Evolutionary conservation across 2,797 vertebrate species (phyloP).

Genomic region (Mormyrops boulengeri): DNA sequence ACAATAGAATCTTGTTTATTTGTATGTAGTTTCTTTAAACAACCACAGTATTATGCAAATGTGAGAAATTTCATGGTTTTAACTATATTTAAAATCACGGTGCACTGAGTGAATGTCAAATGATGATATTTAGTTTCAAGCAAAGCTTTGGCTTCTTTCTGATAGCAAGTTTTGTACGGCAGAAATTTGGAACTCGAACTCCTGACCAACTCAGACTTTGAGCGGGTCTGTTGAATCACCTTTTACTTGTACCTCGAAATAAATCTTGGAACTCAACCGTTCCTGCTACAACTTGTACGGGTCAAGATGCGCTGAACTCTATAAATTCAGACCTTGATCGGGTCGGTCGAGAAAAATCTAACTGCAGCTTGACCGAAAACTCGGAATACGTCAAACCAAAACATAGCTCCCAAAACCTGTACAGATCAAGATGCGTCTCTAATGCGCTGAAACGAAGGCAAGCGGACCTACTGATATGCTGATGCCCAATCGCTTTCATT

Average conservation of each 20-base stretch:
- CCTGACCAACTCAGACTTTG: not conserved
- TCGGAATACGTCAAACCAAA: not conserved
- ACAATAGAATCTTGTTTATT: not conserved
- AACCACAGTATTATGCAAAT: not conserved
- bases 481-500: not conserved
- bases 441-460: not conserved
- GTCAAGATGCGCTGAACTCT: not conserved
- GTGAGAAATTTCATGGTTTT: not conserved
- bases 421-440: not conserved
- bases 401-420: not conserved
- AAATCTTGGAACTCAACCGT: not conserved
- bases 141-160: not conserved
- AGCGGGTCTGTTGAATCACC: not conserved
- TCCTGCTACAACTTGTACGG: not conserved
- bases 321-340: not conserved
- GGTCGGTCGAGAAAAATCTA: not conserved
- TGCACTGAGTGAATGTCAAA: not conserved
- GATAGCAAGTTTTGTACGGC: not conserved
- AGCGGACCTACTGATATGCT: not conserved
- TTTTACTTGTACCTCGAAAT: not conserved
- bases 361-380: not conserved
- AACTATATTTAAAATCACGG: not conserved
- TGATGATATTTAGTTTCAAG: not conserved
- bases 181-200: not conserved
- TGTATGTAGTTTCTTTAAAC: not conserved